Conservation (phyloP, 2,888 invertebrate species). For the Barypeithes pellucidus region DNA sequence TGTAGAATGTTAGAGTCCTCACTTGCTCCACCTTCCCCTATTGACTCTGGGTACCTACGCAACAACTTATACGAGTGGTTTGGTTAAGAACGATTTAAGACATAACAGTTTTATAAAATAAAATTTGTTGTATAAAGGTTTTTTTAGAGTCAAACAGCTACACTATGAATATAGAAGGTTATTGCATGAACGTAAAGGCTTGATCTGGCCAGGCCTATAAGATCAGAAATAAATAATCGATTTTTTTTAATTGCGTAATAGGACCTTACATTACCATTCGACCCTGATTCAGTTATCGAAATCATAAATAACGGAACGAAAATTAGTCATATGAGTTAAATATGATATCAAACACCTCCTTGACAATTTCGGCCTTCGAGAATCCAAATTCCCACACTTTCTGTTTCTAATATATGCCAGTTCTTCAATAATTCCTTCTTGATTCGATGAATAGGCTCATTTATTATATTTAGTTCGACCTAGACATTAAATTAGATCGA, state of each 20-base stretch:
- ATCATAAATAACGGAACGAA: slow-evolving; percentile 27
- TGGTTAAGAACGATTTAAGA: too few species aligned
- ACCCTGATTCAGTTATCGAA: slow-evolving; percentile 38
- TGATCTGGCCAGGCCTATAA: not conserved
- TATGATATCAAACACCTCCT: slow-evolving; percentile 50
- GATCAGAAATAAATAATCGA: not conserved
- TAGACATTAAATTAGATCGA: slow-evolving; percentile 54
- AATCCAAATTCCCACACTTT: slow-evolving; percentile 53
- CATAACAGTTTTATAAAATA: too few species aligned
- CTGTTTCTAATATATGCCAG: slow-evolving; percentile 51
- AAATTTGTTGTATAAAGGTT: too few species aligned
- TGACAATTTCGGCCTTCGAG: slow-evolving; percentile 43
- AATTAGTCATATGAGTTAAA: slow-evolving; percentile 44
- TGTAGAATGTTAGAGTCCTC: too few species aligned
- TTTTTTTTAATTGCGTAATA: not conserved
- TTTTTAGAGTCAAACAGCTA: too few species aligned
- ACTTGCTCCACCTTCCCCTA: too few species aligned
- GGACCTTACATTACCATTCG: slow-evolving; percentile 10
- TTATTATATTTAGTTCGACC: slow-evolving; percentile 52
- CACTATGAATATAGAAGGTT: too few species aligned
- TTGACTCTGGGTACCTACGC: too few species aligned
- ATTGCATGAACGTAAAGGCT: too few species aligned
- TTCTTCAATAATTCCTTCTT: slow-evolving; percentile 53
- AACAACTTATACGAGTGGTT: too few species aligned
- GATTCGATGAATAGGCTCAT: slow-evolving; percentile 52